These are phyloP conservation scores for Tarsius wallacei DNA, from an alignment of 2,797 vertebrate species.

Conservation along the genomic window DNA sequence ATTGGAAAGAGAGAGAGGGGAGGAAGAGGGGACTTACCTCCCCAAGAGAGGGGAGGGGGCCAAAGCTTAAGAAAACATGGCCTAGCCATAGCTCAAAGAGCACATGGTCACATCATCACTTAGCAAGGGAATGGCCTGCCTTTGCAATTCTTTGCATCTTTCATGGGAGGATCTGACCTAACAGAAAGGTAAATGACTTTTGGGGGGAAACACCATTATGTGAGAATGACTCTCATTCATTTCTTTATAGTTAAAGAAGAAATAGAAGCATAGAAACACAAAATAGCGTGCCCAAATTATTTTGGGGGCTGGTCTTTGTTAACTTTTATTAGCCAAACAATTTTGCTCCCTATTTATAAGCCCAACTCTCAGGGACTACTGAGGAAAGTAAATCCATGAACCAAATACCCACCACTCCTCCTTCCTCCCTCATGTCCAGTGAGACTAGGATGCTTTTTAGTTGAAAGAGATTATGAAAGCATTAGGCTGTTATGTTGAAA, in stretches of 20 bases:
- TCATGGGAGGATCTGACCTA: no score
- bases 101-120: no score
- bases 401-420: neutral
- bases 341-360: slow-evolving; percentile 3
- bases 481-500: neutral
- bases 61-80: no score
- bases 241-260: neutral
- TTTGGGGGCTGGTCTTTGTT: neutral
- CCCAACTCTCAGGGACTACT: neutral
- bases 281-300: slow-evolving; percentile 17
- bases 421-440: neutral
- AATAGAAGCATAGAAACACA: neutral
- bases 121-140: no score
- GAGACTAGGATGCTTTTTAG: neutral
- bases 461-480: neutral
- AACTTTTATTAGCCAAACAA: slow-evolving; percentile 28
- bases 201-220: neutral
- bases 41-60: no score
- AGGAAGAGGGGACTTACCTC: no score
- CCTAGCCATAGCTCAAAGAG: no score
- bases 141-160: no score
- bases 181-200: neutral
- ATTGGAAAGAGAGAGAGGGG: no score
- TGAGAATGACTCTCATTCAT: neutral
- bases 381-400: neutral